These are phyloP conservation scores for Enteromius treurensis DNA, from an alignment of 2,797 vertebrate species.

Conservation along the genomic window DNA sequence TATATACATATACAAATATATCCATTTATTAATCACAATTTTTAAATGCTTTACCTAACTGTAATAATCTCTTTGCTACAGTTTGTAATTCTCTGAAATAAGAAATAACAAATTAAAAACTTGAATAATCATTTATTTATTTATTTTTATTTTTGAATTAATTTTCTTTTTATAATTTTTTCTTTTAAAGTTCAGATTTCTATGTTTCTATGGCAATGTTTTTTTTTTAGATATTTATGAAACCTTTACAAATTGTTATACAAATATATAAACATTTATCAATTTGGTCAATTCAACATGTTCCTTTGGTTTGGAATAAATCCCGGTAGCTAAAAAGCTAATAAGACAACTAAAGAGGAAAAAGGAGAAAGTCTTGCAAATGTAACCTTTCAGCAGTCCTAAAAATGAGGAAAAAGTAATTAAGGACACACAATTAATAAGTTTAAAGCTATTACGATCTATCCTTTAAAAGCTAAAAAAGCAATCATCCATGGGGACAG, in stretches of 20 bases:
- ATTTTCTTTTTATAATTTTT: not conserved
- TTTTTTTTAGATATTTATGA: not conserved
- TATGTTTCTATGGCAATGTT: not conserved
- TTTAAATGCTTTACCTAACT: not conserved
- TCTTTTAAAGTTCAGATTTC: not conserved
- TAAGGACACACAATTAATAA: not conserved
- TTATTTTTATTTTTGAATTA: not conserved
- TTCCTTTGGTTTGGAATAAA: not conserved
- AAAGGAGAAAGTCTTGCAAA: not conserved
- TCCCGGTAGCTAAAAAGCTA: not conserved
- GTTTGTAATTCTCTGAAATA: not conserved
- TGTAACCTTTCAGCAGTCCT: not conserved
- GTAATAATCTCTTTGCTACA: not conserved
- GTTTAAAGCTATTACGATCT: not conserved
- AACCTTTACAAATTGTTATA: no score
- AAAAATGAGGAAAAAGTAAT: slow-evolving; percentile 3
- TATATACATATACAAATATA: not conserved
- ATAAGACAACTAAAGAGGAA: not conserved
- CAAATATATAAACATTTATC: not conserved
- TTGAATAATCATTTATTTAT: no score
- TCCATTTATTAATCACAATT: not conserved
- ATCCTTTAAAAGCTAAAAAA: slow-evolving; percentile 21
- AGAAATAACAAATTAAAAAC: not conserved
- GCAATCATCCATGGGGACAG: not conserved
- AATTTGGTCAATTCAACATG: not conserved